These are phyloP conservation scores for Dinoponera quadriceps DNA, from an alignment of 1,140 invertebrate species.

Conservation along the genomic window DNA sequence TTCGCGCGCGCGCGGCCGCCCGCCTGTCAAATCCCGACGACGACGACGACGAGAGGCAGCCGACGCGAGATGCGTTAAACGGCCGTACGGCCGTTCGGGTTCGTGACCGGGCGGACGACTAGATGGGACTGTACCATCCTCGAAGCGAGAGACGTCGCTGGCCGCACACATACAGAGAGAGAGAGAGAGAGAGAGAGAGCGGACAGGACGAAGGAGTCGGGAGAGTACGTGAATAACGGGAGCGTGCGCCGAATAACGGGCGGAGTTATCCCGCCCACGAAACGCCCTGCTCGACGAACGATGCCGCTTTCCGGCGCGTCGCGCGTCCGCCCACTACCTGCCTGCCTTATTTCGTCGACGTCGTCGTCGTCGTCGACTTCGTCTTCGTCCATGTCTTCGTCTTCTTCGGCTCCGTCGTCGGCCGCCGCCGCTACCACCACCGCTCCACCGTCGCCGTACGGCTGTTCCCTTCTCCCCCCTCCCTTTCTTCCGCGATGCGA, in stretches of 20 bases:
- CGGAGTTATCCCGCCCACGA: constrained; percentile 51
- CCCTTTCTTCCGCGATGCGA: constrained; percentile 25
- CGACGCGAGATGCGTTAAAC: constrained; percentile 59
- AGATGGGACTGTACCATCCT: constrained; percentile 72
- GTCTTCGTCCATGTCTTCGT: not conserved
- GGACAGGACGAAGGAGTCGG: constrained; percentile 45
- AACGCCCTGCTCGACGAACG: constrained; percentile 48
- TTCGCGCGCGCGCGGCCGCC: constrained; percentile 12
- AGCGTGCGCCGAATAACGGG: constrained; percentile 68
- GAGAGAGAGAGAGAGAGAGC: constrained; percentile 66
- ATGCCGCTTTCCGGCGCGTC: constrained; percentile 10
- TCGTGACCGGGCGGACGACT: constrained; percentile 74
- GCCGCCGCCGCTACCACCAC: not conserved
- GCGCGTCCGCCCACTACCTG: constrained; percentile 41
- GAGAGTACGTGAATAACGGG: constrained; percentile 66
- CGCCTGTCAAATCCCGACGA: constrained; percentile 18
- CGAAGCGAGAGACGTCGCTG: constrained; percentile 59
- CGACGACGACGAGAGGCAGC: constrained; percentile 51
- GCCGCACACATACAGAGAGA: too few species aligned
- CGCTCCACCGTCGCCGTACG: too few species aligned
- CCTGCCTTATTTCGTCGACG: constrained; percentile 41
- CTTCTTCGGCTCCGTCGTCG: not conserved
- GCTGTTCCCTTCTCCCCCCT: not conserved
- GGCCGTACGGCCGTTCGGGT: constrained; percentile 58
- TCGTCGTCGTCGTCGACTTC: constrained; percentile 10